Evolutionary conservation across 2,888 invertebrate genomes (phyloP).

Genomic region (Margaritifera margaritifera): DNA sequence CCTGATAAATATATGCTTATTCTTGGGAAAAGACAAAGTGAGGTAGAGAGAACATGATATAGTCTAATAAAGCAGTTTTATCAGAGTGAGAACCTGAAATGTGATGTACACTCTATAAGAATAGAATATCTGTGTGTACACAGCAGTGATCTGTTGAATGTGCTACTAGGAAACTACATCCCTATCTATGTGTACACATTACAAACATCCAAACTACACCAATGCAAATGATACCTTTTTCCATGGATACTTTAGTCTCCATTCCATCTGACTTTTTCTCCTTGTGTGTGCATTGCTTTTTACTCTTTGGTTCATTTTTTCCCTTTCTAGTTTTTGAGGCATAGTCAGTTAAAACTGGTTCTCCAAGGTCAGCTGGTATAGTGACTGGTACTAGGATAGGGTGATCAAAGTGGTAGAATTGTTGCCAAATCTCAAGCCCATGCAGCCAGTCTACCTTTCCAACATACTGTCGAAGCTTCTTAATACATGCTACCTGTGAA

Average conservation of each 20-base stretch:
- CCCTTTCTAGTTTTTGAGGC: conserved; percentile 24
- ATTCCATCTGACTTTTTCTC: background rate
- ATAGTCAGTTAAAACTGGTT: conserved; percentile 7
- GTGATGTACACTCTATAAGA: no score
- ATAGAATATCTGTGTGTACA: no score
- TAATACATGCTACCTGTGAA: conserved; percentile 63
- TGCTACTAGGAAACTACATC: background rate
- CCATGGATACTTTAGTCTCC: background rate
- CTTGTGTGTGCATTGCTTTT: conserved; percentile 11
- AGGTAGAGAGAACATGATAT: no score
- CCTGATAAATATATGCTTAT: no score
- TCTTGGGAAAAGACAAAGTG: no score
- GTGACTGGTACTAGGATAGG: conserved; percentile 50
- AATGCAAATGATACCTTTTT: background rate
- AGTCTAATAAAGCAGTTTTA: no score
- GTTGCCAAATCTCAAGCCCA: conserved; percentile 70
- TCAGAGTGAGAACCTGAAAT: no score
- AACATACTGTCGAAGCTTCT: conserved; percentile 59
- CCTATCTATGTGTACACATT: no score
- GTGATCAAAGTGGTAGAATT: conserved; percentile 58
- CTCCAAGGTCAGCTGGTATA: conserved; percentile 41
- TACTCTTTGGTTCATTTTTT: conserved; percentile 21
- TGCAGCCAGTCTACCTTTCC: conserved; percentile 67
- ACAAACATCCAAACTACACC: no score
- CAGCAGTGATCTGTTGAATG: no score